Base-by-base conservation (phyloP, 2,888 invertebrate genomes). In the Acholoe squamosa region DNA sequence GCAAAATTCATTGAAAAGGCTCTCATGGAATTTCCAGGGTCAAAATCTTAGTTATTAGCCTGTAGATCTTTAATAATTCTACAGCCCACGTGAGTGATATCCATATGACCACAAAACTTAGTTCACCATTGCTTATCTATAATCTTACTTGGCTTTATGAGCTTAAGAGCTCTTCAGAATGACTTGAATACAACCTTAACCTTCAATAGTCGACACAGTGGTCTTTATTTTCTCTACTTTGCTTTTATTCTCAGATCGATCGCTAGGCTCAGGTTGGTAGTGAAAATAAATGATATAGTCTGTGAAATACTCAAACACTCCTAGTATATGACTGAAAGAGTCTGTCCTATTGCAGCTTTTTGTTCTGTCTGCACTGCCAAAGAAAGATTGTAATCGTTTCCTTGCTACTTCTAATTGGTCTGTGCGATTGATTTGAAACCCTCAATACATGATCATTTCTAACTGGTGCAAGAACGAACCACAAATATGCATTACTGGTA, bases 241-340 rank as follows among this genome's bases (percentile, higher is more conserved):
- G 28, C 31, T 86, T 84, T 54, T 54, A 22, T 22, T 84, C 86
- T 54, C 86, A 86, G 56, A 86, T 86, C 80, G 80, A n/a, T 33
- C 80, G 19, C 80, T 80, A 80, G 43, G 80, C 43, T 14, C 80
- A 80, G 80, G 80, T 80, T 80, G 33, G 80, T 80, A 80, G 80
- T 22, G 80, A 80, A 43, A 33, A 19, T 5, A 34, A 80, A 80
- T 25, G 19, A 34, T 80, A 31, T 28, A 31, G 5, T 12, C 5
- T 34, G 33, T 34, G 22, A 33, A 16, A 34, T 80, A 34, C 34
- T 80, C 19, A 80, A 33, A 19, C 80, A 80, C 80, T 7, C 80
- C 80, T 43, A 80, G 34, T 43, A 34, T 80, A 43, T 34, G 33
- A 14, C 80, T 22, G 31, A n/a, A 28, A 0, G 12, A 25, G 71